Evolutionary conservation across 2,888 invertebrate species (phyloP).

Genomic region (Heliconius charithonia): DNA sequence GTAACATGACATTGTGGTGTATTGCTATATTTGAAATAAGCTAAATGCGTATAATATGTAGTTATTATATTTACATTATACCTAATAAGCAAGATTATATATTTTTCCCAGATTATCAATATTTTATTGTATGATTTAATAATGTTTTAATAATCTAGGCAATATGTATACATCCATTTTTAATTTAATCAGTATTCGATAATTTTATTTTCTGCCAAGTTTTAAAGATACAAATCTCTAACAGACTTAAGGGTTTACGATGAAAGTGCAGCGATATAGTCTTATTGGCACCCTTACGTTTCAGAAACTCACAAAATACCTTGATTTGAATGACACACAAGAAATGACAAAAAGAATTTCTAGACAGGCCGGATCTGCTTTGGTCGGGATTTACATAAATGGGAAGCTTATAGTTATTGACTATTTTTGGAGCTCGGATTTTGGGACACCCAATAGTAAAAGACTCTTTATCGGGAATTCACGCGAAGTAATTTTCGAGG

Average conservation of each 20-base stretch:
- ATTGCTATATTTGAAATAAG: not conserved
- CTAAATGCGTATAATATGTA: not conserved
- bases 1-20: not conserved
- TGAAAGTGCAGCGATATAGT: slow-evolving; percentile 5
- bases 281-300: slow-evolving; percentile 3
- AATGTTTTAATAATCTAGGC: not conserved
- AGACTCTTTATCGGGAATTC: slow-evolving; percentile 41
- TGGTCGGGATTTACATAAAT: slow-evolving; percentile 40
- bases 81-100: too few species aligned
- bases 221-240: not conserved
- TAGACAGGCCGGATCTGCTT: slow-evolving; percentile 30
- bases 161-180: not conserved
- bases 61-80: too few species aligned
- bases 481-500: slow-evolving; percentile 42
- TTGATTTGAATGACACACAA: slow-evolving; percentile 10
- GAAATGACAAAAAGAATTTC: slow-evolving; percentile 15
- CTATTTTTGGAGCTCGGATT: slow-evolving; percentile 40
- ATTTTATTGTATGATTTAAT: too few species aligned
- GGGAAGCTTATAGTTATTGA: slow-evolving; percentile 39
- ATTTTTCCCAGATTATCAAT: too few species aligned
- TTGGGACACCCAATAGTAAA: slow-evolving; percentile 40
- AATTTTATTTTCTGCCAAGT: not conserved
- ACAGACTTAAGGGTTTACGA: not conserved
- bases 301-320: slow-evolving; percentile 12
- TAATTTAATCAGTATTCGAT: not conserved